phyloP scores from a whole-genome alignment of 2,888 invertebrate genomes.

The Pollenia angustigena region DNA sequence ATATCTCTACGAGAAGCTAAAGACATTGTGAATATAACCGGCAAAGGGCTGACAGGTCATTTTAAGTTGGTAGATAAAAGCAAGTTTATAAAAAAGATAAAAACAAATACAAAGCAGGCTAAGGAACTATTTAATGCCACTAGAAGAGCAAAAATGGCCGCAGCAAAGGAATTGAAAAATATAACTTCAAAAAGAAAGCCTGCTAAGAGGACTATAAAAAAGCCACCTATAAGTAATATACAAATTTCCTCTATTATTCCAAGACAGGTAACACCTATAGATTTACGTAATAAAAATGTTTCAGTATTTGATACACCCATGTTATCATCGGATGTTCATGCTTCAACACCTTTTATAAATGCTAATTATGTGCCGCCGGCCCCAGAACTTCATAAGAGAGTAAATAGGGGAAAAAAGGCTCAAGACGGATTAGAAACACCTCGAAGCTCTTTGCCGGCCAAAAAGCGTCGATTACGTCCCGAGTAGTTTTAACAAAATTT shows the following conservation, averaged over 20 bases:
- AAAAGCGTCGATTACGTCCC: constrained; percentile 27
- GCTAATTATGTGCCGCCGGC: neutral
- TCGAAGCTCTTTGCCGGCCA: constrained; percentile 44
- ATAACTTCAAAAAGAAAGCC: neutral
- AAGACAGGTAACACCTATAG: neutral
- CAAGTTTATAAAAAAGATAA: constrained; percentile 17
- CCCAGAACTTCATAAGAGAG: constrained; percentile 6
- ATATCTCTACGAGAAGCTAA: constrained; percentile 6
- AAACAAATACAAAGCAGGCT: neutral
- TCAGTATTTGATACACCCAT: constrained; percentile 59
- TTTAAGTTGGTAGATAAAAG: constrained; percentile 53
- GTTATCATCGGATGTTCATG: neutral
- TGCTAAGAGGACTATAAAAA: neutral
- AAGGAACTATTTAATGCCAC: neutral
- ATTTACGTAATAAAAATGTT: neutral
- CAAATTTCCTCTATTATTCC: neutral
- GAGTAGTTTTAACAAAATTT: neutral
- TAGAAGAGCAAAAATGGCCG: neutral
- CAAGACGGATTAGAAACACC: constrained; percentile 28
- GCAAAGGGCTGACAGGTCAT: constrained; percentile 39
- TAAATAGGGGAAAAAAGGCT: neutral
- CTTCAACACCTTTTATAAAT: constrained; percentile 53
- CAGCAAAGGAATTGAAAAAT: neutral
- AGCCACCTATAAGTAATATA: neutral
- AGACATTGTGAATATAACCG: constrained; percentile 50